phyloP scores from a whole-genome alignment of 2,797 vertebrate genomes.

The Echiichthys vipera region DNA sequence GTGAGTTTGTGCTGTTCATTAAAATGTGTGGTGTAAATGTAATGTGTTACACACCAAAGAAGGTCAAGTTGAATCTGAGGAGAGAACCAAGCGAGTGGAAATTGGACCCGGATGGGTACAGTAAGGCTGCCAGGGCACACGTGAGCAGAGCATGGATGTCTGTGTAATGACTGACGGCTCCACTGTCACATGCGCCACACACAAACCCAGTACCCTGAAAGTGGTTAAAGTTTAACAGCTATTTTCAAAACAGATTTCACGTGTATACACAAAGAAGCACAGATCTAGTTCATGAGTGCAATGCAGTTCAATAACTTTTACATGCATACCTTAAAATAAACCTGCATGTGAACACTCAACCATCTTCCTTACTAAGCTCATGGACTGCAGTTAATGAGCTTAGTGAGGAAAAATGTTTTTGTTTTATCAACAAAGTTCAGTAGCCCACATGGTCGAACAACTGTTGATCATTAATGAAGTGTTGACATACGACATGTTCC shows the following conservation, averaged over 20 bases:
- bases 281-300: not conserved
- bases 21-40: too few species aligned
- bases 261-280: not conserved
- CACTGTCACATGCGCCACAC: conserved; percentile 14
- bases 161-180: conserved; percentile 22
- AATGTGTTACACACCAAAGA: too few species aligned
- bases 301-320: not conserved
- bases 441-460: conserved; percentile 24
- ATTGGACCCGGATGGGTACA: not conserved
- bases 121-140: conserved; percentile 7
- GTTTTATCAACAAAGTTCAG: conserved; percentile 34
- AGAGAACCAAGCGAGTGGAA: not conserved
- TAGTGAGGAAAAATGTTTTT: not conserved
- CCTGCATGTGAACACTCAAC: not conserved
- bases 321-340: not conserved
- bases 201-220: conserved; percentile 38
- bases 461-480: conserved; percentile 62
- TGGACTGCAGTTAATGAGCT: not conserved
- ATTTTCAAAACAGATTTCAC: conserved; percentile 7
- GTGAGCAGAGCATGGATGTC: conserved; percentile 24
- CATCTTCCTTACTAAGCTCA: too few species aligned
- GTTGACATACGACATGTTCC: conserved; percentile 40
- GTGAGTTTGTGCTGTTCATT: too few species aligned
- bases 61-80: not conserved
- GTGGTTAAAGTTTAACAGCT: conserved; percentile 50